Percentiles rank a stretch among this genome's conserved stretches.
Conservation (phyloP, 2,113 vertebrate species). For the Xenopus tropicalis region DNA sequence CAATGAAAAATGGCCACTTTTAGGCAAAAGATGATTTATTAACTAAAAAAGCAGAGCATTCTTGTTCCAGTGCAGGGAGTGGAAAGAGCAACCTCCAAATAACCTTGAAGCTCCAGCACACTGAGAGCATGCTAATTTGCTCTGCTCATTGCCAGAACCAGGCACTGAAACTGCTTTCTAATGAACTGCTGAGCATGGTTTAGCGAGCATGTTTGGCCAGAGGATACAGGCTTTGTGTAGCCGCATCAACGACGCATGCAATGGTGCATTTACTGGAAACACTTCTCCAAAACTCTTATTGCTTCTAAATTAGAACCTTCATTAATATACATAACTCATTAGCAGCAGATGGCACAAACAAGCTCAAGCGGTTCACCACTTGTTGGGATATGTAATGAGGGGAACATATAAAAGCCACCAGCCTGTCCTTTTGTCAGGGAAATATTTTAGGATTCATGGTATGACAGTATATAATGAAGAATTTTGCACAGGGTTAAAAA, state of each 20-base stretch:
- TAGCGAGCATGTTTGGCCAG: conserved; percentile 20
- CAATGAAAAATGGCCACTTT: too few species aligned
- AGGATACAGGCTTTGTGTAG: background rate
- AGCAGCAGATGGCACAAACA: background rate
- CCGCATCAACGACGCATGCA: background rate
- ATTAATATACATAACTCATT: conserved; percentile 12
- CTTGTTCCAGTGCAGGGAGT: background rate
- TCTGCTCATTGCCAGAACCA: conserved; percentile 7
- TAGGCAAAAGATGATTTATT: too few species aligned
- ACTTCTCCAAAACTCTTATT: background rate
- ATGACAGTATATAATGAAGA: too few species aligned
- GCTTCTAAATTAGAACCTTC: conserved; percentile 15
- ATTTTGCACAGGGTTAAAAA: too few species aligned
- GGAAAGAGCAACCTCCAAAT: conserved; percentile 19
- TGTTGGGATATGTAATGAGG: background rate
- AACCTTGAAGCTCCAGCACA: conserved; percentile 4
- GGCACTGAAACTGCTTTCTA: conserved; percentile 7
- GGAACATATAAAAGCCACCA: too few species aligned
- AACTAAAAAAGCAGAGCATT: background rate
- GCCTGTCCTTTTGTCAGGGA: too few species aligned
- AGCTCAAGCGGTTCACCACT: background rate
- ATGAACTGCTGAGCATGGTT: conserved; percentile 24
- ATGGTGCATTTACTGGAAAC: background rate
- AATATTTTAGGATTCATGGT: too few species aligned
- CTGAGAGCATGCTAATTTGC: conserved; percentile 2